Base-by-base conservation (phyloP, 2,888 invertebrate species). In the Heliothis peltigera region DNA sequence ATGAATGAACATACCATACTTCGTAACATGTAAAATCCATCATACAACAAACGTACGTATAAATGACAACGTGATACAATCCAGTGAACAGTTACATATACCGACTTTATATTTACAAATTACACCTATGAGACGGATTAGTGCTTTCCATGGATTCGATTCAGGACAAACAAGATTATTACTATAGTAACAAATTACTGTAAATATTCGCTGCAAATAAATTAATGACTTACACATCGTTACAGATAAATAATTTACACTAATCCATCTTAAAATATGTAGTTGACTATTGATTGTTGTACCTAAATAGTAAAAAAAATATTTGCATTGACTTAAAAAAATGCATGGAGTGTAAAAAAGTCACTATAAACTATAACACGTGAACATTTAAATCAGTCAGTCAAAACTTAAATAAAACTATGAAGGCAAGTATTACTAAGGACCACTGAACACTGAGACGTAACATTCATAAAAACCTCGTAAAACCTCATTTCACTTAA, bases 301-400 rank as follows among this genome's bases (percentile, higher is more conserved):
- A 89, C 86, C 85, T 88, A 87, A 81, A 81, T 82, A 83, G 79
- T 65, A 82, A 81, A 82, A 77, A 81, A 78, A 82, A 82, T 79
- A 82, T 82, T 88, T 87, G 88, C 88, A 89, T 89, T 87, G 87
- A 88, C 85, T 83, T 85, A 79, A 84, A 84, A 52, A 89, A 91
- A 90, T 91, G 91, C 89, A 88, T 82, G 84, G 82, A 84, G 84
- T 88, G 86, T 89, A 89, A 87, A 89, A 86, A 84, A 82, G 82
- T 74, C 81, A 83, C 83, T 84, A 87, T 79, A 85, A 85, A 83
- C 84, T 84, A 87, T 81, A 85, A 87, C 82, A 80, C 75, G 83
- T 90, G 87, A 87, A 89, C 88, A 89, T 89, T 85, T 86, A 91
- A 89, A 92, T 87, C 90, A 90, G 91, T 93, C 94, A 93, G 94